Evolutionary conservation across 2,888 invertebrate genomes (phyloP).

Genomic region (Eupeodes luniger): DNA sequence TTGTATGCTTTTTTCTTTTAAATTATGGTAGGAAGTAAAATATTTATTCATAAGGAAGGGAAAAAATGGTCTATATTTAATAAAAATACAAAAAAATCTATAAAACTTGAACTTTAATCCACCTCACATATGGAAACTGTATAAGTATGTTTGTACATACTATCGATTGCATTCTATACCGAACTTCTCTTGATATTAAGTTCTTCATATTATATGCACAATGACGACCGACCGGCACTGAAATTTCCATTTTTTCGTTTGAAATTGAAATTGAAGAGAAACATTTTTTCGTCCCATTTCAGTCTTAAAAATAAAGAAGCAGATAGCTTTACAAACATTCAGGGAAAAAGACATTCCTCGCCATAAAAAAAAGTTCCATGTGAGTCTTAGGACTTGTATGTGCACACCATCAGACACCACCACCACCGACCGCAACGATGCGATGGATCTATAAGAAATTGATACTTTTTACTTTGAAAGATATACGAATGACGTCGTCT

Average conservation of each 20-base stretch:
- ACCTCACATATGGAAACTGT: constrained; percentile 16
- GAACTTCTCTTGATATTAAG: constrained; percentile 22
- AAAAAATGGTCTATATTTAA: background rate
- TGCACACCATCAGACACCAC: background rate
- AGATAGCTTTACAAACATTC: background rate
- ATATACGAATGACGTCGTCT: constrained; percentile 3
- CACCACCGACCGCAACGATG: too few species aligned
- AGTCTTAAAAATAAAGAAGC: constrained; percentile 1
- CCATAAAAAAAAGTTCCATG: constrained; percentile 9
- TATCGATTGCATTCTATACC: constrained; percentile 12
- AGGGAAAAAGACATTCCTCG: constrained; percentile 4
- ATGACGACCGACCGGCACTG: constrained; percentile 27
- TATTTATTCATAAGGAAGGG: background rate
- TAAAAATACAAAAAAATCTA: constrained; percentile 12
- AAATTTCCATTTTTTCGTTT: constrained; percentile 66
- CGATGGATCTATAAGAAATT: background rate
- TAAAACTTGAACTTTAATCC: constrained; percentile 40
- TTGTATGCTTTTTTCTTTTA: background rate
- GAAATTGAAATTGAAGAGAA: constrained; percentile 60
- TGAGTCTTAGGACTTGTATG: background rate
- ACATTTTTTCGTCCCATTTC: constrained; percentile 45
- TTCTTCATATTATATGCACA: constrained; percentile 32
- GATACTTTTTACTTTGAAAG: constrained; percentile 21
- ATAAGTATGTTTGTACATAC: background rate
- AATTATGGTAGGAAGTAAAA: background rate